A percentile compares a stretch with the other conserved stretches of the same genome.
These are phyloP conservation scores for Acrossocheilus wenchowensis DNA, from an alignment of 2,797 vertebrate genomes.

Conservation along the genomic window DNA sequence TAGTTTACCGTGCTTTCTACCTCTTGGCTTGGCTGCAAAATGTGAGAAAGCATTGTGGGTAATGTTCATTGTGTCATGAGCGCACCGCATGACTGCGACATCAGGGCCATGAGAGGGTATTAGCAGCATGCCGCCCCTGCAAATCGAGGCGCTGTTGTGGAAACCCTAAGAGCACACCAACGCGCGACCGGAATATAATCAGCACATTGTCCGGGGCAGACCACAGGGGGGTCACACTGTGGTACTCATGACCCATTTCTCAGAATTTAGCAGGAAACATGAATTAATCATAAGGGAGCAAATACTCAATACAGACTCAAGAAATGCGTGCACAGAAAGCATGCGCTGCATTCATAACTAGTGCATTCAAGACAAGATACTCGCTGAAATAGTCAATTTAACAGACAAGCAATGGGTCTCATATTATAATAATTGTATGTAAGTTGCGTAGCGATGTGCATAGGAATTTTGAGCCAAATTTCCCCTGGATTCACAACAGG, in stretches of 20 bases:
- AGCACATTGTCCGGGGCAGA: constrained; percentile 43
- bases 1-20: constrained; percentile 16
- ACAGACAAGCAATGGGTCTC: neutral
- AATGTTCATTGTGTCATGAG: constrained; percentile 46
- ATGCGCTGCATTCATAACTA: neutral
- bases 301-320: constrained; percentile 2
- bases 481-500: neutral
- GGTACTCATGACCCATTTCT: constrained; percentile 50
- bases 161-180: constrained; percentile 47
- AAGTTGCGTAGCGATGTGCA: neutral
- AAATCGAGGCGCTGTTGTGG: constrained; percentile 41
- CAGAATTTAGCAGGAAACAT: constrained; percentile 56
- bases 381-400: neutral
- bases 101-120: constrained; percentile 48
- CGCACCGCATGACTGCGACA: constrained; percentile 55
- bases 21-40: neutral
- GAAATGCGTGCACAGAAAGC: neutral
- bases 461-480: neutral
- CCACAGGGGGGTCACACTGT: constrained; percentile 37
- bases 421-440: neutral
- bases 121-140: constrained; percentile 52
- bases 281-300: constrained; percentile 49
- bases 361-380: neutral
- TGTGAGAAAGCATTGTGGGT: constrained; percentile 44
- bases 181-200: constrained; percentile 50